Evolutionary conservation across 35 echinoderm and acorn worm species (phyloP), one percentile per base, ranked within the genome.

Genomic region (Lytechinus variegatus): DNA sequence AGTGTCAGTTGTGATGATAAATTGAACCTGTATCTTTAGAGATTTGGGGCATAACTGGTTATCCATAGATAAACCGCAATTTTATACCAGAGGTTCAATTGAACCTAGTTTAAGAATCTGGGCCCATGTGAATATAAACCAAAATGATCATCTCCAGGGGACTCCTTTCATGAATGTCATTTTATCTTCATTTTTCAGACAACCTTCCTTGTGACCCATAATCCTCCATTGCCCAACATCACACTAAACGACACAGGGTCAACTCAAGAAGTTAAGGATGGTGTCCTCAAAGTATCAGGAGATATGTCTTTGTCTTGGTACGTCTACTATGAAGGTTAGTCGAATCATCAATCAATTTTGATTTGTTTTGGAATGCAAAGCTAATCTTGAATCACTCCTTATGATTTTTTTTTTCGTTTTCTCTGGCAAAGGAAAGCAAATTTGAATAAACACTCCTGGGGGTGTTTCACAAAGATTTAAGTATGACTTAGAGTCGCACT

Each of bases 191-290:
- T 71, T 14, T 2, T 1, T 71, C 61, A 93, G 91, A 54, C 54
- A 24, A 14, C 91, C 29, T 54, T 93, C 53, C 53, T 93, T 29
- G 91, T 93, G 52, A 93, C 91, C 11, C 54, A 93, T 27, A 56
- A 93, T 54, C 91, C 91, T 53, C 91, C 91, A 93, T 56, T 93
- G 54, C 91, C 91, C 91, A 53, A 93, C 91, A 54, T 93, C 54
- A 54, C 54, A 13, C 52, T 93, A 14, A 93, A 93, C 24, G 53
- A 54, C 24, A 54, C 91, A 93, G 52, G 54, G 8, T 54, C 91
- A 3, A 3, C 53, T 56, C 53, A 29, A 21, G 91, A 93, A 56
- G 29, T 21, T 56, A 53, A 93, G 9, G 53, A 52, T 56, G 54
- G 7, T 27, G 12, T 54, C 24, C 7, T 93, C 4, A 53, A 19